Percentiles rank a stretch among this genome's conserved stretches.
These are phyloP conservation scores for Ladona fulva DNA, from an alignment of 1,140 invertebrate species.

Conservation along the genomic window DNA sequence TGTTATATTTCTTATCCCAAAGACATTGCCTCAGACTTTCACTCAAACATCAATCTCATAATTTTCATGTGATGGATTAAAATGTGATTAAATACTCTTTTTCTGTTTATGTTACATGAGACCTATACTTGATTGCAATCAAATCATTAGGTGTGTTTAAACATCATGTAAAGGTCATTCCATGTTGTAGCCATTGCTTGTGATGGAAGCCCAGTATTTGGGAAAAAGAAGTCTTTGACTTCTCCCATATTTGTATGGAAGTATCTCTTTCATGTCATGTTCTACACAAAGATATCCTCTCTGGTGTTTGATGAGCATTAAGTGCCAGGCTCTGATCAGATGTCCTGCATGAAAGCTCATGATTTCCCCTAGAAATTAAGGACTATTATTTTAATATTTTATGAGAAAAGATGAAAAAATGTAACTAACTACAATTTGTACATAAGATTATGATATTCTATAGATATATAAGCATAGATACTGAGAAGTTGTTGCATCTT, in stretches of 20 bases:
- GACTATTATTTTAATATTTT: conserved; percentile 11
- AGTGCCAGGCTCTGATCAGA: neutral
- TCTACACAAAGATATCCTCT: neutral
- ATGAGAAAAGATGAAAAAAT: neutral
- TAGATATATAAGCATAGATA: neutral
- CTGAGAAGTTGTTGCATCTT: conserved; percentile 9
- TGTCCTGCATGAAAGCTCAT: neutral
- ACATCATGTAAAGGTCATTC: neutral
- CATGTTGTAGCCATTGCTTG: neutral
- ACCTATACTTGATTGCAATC: too few species aligned
- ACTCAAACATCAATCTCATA: too few species aligned
- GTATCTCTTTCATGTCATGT: neutral
- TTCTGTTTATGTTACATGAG: too few species aligned
- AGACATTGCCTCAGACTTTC: too few species aligned
- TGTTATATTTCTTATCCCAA: too few species aligned
- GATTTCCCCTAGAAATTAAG: neutral
- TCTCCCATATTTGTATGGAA: neutral
- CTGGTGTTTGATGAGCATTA: neutral
- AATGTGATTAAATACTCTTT: too few species aligned
- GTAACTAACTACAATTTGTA: neutral
- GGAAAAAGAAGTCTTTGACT: neutral
- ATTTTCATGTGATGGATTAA: too few species aligned
- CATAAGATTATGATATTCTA: neutral
- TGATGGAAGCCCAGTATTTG: neutral
- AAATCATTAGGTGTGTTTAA: too few species aligned